Conservation (phyloP, 2,797 vertebrate genomes). For the Sciurus vulgaris region DNA sequence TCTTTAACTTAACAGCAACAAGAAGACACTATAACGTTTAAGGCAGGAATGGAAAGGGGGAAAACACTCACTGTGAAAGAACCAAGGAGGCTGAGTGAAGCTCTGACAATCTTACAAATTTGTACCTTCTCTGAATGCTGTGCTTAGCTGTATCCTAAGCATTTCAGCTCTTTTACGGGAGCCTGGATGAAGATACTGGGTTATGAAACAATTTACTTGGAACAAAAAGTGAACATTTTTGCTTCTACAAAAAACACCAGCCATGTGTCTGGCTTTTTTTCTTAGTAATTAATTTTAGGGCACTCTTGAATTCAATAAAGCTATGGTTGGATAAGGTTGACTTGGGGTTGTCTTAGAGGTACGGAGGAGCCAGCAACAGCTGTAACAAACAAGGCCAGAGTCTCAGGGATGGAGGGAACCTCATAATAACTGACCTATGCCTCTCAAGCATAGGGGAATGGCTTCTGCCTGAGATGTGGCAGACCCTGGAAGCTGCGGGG, state of each 20-base stretch:
- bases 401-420: not conserved
- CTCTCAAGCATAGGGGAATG: too few species aligned
- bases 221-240: not conserved
- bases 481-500: not conserved
- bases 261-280: not conserved
- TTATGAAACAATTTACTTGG: slow-evolving; percentile 68
- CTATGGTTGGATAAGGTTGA: not conserved
- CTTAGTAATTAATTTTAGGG: slow-evolving; percentile 14
- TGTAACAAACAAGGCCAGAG: not conserved
- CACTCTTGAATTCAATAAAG: not conserved
- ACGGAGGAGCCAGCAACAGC: not conserved
- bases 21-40: not conserved
- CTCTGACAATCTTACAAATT: slow-evolving; percentile 6
- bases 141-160: not conserved
- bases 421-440: too few species aligned
- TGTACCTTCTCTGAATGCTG: not conserved
- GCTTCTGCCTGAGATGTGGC: not conserved
- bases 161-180: slow-evolving; percentile 29
- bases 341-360: not conserved
- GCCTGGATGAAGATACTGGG: slow-evolving; percentile 62
- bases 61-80: not conserved
- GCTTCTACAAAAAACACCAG: slow-evolving; percentile 38
- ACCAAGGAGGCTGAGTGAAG: not conserved
- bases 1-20: slow-evolving; percentile 31
- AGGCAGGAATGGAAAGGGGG: not conserved